phyloP scores from a whole-genome alignment of 2,888 invertebrate species.

The Acleris literana region DNA sequence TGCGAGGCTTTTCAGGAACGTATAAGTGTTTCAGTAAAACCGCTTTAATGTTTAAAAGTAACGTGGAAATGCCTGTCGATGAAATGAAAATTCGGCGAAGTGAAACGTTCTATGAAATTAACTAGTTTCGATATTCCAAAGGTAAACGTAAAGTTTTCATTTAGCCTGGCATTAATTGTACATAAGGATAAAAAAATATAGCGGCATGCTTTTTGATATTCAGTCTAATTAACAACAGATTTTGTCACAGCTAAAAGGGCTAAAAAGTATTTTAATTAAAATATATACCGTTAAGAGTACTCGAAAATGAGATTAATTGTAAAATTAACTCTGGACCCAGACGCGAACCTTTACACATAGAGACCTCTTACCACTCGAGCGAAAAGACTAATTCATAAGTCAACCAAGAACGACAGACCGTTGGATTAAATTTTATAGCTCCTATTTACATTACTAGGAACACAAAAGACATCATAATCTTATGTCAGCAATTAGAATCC shows the following conservation, averaged over 20 bases:
- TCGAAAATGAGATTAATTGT: neutral
- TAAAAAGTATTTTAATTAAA: neutral
- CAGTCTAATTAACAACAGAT: no score
- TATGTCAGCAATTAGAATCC: slow-evolving; percentile 58
- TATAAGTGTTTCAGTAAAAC: neutral
- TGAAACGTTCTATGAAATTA: no score
- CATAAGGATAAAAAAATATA: no score
- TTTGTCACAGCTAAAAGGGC: neutral
- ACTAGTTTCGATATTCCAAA: no score
- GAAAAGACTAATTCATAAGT: slow-evolving; percentile 30
- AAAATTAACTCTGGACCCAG: neutral
- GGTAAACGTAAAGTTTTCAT: no score
- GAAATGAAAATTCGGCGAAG: no score
- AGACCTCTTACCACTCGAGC: slow-evolving; percentile 21
- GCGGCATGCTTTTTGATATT: no score
- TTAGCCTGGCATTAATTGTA: no score
- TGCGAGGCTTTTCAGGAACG: neutral
- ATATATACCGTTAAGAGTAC: neutral
- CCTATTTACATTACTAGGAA: slow-evolving; percentile 33
- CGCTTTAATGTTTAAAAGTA: neutral
- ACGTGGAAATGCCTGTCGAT: no score
- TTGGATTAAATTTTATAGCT: slow-evolving; percentile 28
- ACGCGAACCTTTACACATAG: slow-evolving; percentile 12
- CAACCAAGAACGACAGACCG: slow-evolving; percentile 11
- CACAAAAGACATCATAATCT: slow-evolving; percentile 44